Percentiles rank a stretch among this genome's conserved stretches.
Evolutionary conservation across 2,113 vertebrate genomes (phyloP).

Genomic region (Prolemur simus): DNA sequence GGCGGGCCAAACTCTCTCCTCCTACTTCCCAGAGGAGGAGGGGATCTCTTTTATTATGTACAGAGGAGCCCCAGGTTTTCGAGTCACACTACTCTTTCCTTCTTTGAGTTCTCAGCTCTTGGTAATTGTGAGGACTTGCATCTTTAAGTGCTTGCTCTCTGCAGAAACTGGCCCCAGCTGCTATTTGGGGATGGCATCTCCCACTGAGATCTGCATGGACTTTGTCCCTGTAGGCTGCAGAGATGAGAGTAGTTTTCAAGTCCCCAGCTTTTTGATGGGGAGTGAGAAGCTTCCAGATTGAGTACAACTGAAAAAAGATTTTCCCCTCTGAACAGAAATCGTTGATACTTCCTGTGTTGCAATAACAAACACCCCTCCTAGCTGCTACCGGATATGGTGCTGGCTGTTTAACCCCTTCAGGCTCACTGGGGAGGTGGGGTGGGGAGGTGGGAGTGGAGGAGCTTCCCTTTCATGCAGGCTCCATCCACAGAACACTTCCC

Average conservation of each 20-base stretch:
- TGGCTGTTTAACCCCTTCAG: background rate
- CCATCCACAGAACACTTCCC: background rate
- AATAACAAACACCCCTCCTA: background rate
- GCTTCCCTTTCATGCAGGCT: background rate
- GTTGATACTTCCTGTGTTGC: conserved; percentile 37
- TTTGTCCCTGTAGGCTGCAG: background rate
- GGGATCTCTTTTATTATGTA: background rate
- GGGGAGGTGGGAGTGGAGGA: background rate
- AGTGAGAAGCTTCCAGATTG: conserved; percentile 18
- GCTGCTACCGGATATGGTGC: background rate
- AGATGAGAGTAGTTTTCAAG: background rate
- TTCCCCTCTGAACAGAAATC: background rate
- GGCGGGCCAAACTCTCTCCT: too few relatives aligned
- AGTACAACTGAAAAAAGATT: background rate
- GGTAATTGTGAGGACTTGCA: accelerated
- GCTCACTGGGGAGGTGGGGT: background rate
- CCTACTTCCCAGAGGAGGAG: background rate
- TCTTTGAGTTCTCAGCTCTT: background rate
- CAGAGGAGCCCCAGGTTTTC: background rate
- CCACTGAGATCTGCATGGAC: background rate
- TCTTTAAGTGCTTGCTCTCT: background rate
- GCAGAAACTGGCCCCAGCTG: background rate
- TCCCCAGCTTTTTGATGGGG: background rate
- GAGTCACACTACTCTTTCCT: background rate
- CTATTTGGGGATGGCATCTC: background rate